Conservation (phyloP, 2,113 vertebrate genomes). For the Hemicordylus capensis region DNA sequence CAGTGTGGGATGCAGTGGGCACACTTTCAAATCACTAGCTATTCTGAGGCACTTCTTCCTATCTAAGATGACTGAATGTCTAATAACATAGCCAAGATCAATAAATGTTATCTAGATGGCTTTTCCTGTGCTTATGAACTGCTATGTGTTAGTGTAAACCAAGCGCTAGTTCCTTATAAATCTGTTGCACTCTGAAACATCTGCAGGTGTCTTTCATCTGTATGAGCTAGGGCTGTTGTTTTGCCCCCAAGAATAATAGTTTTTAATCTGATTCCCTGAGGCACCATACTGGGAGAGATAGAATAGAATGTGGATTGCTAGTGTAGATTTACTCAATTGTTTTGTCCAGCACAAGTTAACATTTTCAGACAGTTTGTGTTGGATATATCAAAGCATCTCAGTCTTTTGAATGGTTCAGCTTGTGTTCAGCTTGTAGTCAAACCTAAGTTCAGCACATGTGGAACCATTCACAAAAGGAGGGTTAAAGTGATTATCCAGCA, state of each 20-base stretch:
- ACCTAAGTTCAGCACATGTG: neutral
- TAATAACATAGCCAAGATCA: neutral
- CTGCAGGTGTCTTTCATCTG: neutral
- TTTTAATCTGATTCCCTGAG: neutral
- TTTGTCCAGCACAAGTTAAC: neutral
- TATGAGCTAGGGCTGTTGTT: neutral
- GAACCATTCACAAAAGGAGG: neutral
- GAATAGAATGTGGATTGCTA: neutral
- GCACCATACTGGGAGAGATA: neutral
- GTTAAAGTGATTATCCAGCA: neutral
- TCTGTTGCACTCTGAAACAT: neutral
- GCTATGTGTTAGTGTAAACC: constrained; percentile 30
- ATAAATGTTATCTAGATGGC: neutral
- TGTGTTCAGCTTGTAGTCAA: neutral
- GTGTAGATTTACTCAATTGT: neutral
- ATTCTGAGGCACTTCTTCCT: neutral
- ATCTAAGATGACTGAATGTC: neutral
- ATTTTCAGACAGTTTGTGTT: neutral
- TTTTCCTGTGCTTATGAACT: neutral
- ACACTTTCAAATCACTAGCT: neutral
- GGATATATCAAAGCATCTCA: neutral
- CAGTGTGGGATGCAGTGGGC: neutral
- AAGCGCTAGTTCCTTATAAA: neutral
- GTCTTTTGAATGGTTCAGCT: neutral
- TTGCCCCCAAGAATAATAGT: neutral